Conservation (phyloP, 2,113 vertebrate genomes). For the Equus przewalskii region DNA sequence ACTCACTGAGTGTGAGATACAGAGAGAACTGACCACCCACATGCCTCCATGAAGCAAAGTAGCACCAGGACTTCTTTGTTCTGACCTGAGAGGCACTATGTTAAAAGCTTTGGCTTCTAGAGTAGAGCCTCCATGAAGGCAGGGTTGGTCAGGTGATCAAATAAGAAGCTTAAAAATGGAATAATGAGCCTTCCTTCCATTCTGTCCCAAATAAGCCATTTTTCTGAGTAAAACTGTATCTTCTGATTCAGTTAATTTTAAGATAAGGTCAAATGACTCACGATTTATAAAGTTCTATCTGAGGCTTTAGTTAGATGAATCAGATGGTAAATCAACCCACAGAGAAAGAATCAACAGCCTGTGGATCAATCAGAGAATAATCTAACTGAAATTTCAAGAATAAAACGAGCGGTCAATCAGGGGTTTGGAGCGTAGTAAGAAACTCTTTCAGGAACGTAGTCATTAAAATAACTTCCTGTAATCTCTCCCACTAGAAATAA, state of each 20-base stretch:
- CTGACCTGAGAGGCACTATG: background rate
- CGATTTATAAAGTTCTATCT: conserved; percentile 17
- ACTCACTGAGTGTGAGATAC: fast-evolving
- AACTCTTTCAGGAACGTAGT: conserved; percentile 9
- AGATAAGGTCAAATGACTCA: conserved; percentile 6
- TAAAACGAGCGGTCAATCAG: conserved; percentile 43
- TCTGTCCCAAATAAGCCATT: background rate
- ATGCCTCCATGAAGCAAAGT: background rate
- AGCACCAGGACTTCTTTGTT: background rate
- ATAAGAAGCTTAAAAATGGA: background rate
- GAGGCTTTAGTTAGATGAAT: conserved; percentile 19
- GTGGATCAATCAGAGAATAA: background rate
- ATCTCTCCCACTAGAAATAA: conserved; percentile 44
- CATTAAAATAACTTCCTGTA: conserved; percentile 65
- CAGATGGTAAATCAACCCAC: background rate
- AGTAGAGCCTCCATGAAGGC: background rate
- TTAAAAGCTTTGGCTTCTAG: background rate
- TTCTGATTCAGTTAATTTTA: conserved; percentile 49
- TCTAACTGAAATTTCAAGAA: conserved; percentile 24
- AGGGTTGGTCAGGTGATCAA: background rate
- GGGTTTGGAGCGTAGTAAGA: conserved; percentile 48
- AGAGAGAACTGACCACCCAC: background rate
- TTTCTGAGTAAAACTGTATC: background rate
- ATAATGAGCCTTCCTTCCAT: background rate
- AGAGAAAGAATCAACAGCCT: background rate